Base-by-base conservation (phyloP, 2,113 vertebrate species). In the Ciconia boyciana region DNA sequence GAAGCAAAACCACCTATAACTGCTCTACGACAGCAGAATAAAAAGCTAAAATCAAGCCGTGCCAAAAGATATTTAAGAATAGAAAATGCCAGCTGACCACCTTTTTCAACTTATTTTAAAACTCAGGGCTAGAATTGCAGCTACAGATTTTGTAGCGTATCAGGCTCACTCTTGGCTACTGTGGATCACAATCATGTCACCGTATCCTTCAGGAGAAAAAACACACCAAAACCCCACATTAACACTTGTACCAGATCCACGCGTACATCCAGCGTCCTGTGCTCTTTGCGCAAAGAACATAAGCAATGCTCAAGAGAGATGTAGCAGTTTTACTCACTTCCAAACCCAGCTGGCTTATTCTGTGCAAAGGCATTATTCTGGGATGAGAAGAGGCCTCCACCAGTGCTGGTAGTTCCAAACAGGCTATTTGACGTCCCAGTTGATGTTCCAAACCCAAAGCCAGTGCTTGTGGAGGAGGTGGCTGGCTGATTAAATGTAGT, bases 311-410 rank as follows among this genome's bases (percentile, higher is more conserved):
- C 20, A 7, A 72, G 16, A 29, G 32, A 19, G 64, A 10, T 11
- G 11, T 15, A 31, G 25, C 17, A 32, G 75, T 26, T 6, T 6
- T 83, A 98, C 99, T 99, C 97, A 99, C 99, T 99, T 89, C 99
- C 99, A 92, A 99, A 99, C 0, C 99, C 98, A 7, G 98, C 97
- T 3, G 99, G 99, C 61, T 99, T 99, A 85, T 92, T 99, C 97
- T 99, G 98, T 1, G 98, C 98, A 28, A 99, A 99, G n/a, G 99
- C 99, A 99, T 99, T 99, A 71, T 85, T 99, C 55, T 97, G 99
- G 89, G 99, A 98, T 1, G 99, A 99, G 98, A 99, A 99, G 91
- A 99, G 99, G 70, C 99, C 98, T 3, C 98, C 98, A 0, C 98
- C 99, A 0, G 99, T 98, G 83, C 98, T 99, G 19, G 99, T 97